A percentile compares a stretch with the other conserved stretches of the same genome.
Conservation (phyloP, 2,113 vertebrate species). For the Eretmochelys imbricata region DNA sequence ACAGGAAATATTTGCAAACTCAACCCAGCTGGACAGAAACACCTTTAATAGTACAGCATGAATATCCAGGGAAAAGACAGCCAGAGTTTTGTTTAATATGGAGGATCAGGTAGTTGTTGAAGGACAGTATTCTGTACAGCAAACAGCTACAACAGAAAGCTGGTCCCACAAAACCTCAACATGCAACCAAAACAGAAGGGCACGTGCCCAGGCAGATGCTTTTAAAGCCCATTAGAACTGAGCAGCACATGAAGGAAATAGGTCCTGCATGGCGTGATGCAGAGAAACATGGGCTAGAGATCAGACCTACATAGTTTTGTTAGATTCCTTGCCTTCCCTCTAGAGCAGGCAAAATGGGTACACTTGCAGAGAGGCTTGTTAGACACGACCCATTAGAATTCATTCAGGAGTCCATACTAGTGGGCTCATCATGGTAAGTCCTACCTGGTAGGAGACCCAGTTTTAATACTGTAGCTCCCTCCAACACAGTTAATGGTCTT, state of each 20-base stretch:
- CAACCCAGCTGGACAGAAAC: neutral
- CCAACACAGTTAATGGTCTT: neutral
- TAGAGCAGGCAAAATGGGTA: neutral
- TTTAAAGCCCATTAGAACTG: neutral
- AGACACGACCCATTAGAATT: neutral
- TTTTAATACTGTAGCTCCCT: neutral
- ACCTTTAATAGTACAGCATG: neutral
- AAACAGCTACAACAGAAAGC: conserved; percentile 1
- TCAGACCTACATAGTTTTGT: neutral
- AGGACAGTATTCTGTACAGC: neutral
- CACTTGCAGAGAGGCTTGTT: neutral
- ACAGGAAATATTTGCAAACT: neutral
- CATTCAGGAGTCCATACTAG: neutral
- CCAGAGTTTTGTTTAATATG: neutral
- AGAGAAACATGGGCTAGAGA: neutral
- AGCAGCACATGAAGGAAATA: neutral
- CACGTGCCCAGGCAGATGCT: neutral
- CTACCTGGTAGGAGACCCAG: neutral
- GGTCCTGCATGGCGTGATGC: neutral
- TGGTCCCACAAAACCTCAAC: neutral
- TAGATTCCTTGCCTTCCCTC: neutral
- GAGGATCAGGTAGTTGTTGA: neutral
- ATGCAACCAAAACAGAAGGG: neutral
- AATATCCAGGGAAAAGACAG: neutral
- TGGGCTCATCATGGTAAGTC: neutral